Evolutionary conservation across 2,113 vertebrate genomes (phyloP), one percentile per base, ranked within the genome.

Genomic region (Butorides virescens): DNA sequence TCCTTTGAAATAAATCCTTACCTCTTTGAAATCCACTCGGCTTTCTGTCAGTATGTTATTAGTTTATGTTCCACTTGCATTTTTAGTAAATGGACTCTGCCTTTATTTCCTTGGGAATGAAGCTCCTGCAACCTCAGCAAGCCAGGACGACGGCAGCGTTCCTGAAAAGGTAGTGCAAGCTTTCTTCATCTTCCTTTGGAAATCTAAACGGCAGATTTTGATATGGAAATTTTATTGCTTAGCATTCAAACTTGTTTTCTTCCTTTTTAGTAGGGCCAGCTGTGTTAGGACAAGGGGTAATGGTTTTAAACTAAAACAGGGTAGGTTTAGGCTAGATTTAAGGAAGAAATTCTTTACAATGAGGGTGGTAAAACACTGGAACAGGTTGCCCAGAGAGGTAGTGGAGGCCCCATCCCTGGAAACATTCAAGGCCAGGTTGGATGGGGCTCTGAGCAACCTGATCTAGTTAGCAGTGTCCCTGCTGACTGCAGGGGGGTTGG

Each of bases 71-170:
- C n/a, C 27, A 7, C 53, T n/a, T 63, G 37, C 1, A 1, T 15
- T 63, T 86, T 44, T 32, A 44, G 30, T 47, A 32, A 68, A n/a
- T 7, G 8, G 20, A 20, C 22, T 77, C 37, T 47, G 62, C 46
- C 10, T 68, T 67, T 47, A 26, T 70, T 82, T 82, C 66, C 59
- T 62, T 82, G 71, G 39, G 53, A 37, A 13, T 32, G 44, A 62
- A 67, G 59, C 47, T 34, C 9, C n/a, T 30, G 47, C 27, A 37
- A 3, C 36, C 56, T 52, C 15, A 4, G 52, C 34, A n/a, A 63
- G 42, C 19, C 11, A 5, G 63, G 70, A 13, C 0, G 4, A 3
- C n/a, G 9, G 37, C 49, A 44, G 2, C 0, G 0, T 6, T 70
- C 67, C 67, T 65, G 50, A 36, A 25, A 44, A 72, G 18, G 44